Evolutionary conservation across 1,140 invertebrate species (phyloP).

Genomic region (Zeugodacus cucurbitae): DNA sequence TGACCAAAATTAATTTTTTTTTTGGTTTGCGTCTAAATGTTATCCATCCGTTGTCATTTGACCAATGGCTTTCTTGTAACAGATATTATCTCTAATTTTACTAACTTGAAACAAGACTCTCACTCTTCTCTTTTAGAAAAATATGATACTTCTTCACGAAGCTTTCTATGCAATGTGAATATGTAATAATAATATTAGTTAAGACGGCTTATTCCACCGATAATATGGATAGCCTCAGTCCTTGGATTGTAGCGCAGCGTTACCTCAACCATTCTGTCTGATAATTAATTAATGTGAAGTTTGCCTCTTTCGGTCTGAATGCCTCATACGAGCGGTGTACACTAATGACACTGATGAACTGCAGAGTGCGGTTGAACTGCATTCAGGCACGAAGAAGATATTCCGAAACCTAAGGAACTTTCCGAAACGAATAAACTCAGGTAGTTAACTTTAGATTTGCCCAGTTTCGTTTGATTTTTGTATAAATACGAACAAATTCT

Average conservation of each 20-base stretch:
- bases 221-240: slow-evolving; percentile 50
- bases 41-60: too few species aligned
- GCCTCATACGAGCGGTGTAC: slow-evolving; percentile 51
- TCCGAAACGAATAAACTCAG: slow-evolving; percentile 64
- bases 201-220: slow-evolving; percentile 71
- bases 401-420: slow-evolving; percentile 53
- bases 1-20: too few species aligned
- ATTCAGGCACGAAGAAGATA: slow-evolving; percentile 51
- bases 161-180: slow-evolving; percentile 69
- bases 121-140: too few species aligned
- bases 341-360: slow-evolving; percentile 46
- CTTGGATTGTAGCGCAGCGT: slow-evolving; percentile 67
- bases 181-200: slow-evolving; percentile 71
- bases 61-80: too few species aligned
- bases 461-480: slow-evolving; percentile 51
- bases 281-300: slow-evolving; percentile 67
- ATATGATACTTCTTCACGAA: slow-evolving; percentile 71
- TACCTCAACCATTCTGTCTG: slow-evolving; percentile 70
- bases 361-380: slow-evolving; percentile 47
- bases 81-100: too few species aligned
- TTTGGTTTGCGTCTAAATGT: too few species aligned
- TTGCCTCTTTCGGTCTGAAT: background rate
- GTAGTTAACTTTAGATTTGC: slow-evolving; percentile 67
- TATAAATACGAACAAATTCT: background rate
- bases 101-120: too few species aligned